Evolutionary conservation across 2,113 vertebrate genomes (phyloP).

Genomic region (Rhinogobius similis): DNA sequence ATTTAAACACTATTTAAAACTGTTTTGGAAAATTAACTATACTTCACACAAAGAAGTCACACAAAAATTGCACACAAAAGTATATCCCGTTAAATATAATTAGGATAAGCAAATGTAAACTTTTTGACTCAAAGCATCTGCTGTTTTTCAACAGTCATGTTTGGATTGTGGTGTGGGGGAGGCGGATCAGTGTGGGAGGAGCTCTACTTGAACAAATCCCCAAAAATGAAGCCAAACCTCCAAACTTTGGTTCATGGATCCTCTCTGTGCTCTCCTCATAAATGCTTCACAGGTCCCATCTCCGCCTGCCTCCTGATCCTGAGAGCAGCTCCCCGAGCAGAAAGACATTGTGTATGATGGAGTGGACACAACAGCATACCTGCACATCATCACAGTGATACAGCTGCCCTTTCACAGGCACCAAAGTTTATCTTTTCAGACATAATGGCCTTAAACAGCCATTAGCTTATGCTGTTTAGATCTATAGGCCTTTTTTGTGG

Average conservation of each 20-base stretch:
- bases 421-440: conserved; percentile 69
- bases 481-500: conserved; percentile 50
- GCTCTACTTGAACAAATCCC: conserved; percentile 37
- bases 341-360: conserved; percentile 53
- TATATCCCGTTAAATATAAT: conserved; percentile 33
- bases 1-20: neutral
- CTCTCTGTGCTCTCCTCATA: conserved; percentile 47
- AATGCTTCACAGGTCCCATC: conserved; percentile 63
- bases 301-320: conserved; percentile 58
- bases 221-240: conserved; percentile 19
- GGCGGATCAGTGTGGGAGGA: conserved; percentile 53
- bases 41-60: neutral
- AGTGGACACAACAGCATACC: conserved; percentile 60
- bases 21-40: too few relatives aligned
- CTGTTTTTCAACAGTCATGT: conserved; percentile 62
- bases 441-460: conserved; percentile 77
- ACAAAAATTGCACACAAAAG: neutral
- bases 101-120: conserved; percentile 35
- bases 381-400: conserved; percentile 74
- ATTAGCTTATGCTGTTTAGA: conserved; percentile 75
- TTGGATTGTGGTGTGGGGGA: conserved; percentile 57
- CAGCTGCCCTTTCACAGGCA: conserved; percentile 61
- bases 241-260: conserved; percentile 50
- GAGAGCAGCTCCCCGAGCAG: conserved; percentile 58
- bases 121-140: conserved; percentile 55